Conservation (phyloP, 2,888 invertebrate genomes). For the Eilema depressum region DNA sequence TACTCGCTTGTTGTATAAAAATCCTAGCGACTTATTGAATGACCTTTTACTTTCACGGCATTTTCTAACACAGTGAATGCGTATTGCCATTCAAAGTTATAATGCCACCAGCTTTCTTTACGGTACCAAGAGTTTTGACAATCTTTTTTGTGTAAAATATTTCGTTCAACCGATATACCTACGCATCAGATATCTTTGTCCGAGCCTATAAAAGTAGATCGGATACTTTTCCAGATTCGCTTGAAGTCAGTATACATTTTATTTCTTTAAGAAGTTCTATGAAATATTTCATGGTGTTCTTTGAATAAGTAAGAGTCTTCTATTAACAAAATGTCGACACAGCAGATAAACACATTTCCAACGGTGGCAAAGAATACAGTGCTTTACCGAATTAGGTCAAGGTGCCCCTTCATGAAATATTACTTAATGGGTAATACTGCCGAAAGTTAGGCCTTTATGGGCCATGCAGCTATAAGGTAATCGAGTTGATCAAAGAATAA, state of each 20-base stretch:
- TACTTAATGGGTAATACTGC: slow-evolving; percentile 18
- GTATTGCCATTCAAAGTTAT: neutral
- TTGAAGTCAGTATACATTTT: neutral
- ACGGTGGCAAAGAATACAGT: slow-evolving; percentile 1
- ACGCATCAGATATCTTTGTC: neutral
- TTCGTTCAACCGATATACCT: neutral
- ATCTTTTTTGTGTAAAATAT: neutral
- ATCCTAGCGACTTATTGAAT: neutral
- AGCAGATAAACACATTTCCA: neutral
- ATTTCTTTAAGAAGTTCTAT: neutral
- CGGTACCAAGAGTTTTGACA: neutral
- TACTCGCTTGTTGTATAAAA: neutral
- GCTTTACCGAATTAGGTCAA: slow-evolving; percentile 14
- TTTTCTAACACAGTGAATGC: neutral
- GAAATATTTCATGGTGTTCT: neutral
- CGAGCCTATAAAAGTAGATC: neutral
- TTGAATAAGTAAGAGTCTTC: neutral
- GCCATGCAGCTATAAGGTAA: slow-evolving; percentile 14
- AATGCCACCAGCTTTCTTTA: slow-evolving; percentile 4
- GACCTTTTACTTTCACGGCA: neutral
- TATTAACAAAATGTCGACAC: neutral
- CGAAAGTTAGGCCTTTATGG: slow-evolving; percentile 18
- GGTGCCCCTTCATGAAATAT: slow-evolving; percentile 17
- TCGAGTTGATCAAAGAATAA: slow-evolving; percentile 17
- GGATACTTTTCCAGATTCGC: neutral